Percentiles rank a stretch among this genome's conserved stretches.
phyloP scores from a whole-genome alignment of 2,797 vertebrate genomes.

The Sebastes cheni region DNA sequence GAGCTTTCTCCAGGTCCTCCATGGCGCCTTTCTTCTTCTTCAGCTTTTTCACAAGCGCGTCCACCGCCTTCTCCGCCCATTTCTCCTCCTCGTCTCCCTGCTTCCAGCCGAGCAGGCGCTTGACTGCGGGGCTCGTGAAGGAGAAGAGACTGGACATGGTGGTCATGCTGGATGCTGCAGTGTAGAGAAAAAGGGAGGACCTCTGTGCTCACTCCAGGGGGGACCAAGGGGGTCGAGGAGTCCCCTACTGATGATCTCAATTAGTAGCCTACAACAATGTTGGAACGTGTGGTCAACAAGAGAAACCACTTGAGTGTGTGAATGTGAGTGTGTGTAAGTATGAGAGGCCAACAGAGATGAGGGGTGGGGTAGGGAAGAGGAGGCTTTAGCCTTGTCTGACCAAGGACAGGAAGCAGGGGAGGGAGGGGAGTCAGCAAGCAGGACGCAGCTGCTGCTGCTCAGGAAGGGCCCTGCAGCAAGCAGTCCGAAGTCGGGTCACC shows the following conservation, averaged over 20 bases:
- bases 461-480: slow-evolving; percentile 82
- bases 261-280: slow-evolving; percentile 2
- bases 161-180: slow-evolving; percentile 83
- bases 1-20: slow-evolving; percentile 97
- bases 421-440: slow-evolving; percentile 78
- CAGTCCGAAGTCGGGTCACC: slow-evolving; percentile 76
- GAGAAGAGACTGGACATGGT: slow-evolving; percentile 99
- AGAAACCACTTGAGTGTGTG: slow-evolving; percentile 5
- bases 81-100: slow-evolving; percentile 99
- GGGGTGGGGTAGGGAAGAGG: slow-evolving; percentile 67
- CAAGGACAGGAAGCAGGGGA: slow-evolving; percentile 86
- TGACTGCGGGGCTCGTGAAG: slow-evolving; percentile 98
- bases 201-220: slow-evolving; percentile 21
- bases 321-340: slow-evolving; percentile 1
- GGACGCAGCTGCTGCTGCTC: slow-evolving; percentile 87
- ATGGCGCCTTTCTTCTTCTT: slow-evolving; percentile 99
- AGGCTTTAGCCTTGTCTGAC: slow-evolving; percentile 79
- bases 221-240: neutral
- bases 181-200: slow-evolving; percentile 35
- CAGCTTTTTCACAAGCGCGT: slow-evolving; percentile 97
- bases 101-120: slow-evolving; percentile 97
- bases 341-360: slow-evolving; percentile 43
- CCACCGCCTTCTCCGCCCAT: slow-evolving; percentile 98
- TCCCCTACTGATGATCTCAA: slow-evolving; percentile 1
- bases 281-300: slow-evolving; percentile 17